Conservation (phyloP, 2,113 vertebrate species). For the Sorex araneus region DNA sequence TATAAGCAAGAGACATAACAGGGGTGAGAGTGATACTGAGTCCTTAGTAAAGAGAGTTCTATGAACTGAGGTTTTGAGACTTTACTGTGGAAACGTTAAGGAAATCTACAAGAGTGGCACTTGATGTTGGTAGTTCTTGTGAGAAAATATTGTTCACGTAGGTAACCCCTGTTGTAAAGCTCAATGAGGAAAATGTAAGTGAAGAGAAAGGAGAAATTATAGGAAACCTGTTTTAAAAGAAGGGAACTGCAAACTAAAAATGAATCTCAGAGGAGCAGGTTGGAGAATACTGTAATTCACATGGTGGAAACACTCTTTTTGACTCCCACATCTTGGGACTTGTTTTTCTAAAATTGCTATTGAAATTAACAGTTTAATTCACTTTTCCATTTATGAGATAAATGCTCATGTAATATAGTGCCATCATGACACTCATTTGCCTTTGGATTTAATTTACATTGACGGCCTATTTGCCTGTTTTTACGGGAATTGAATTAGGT, state of each 20-base stretch:
- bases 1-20: not conserved
- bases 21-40: rapidly evolving
- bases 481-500: constrained; percentile 83
- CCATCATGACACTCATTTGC: constrained; percentile 74
- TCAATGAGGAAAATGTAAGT: not conserved
- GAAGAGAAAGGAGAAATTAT: not conserved
- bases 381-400: constrained; percentile 77
- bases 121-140: not conserved
- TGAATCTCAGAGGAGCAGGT: not conserved
- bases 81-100: not conserved
- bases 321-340: constrained; percentile 16
- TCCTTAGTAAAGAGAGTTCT: not conserved
- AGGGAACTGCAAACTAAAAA: not conserved
- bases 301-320: constrained; percentile 48
- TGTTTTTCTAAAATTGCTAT: constrained; percentile 67
- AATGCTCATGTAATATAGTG: constrained; percentile 78
- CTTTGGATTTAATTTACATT: constrained; percentile 82
- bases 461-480: constrained; percentile 78
- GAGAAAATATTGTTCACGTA: not conserved
- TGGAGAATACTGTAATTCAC: constrained; percentile 44
- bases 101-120: not conserved
- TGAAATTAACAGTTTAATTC: constrained; percentile 82
- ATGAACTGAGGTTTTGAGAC: not conserved
- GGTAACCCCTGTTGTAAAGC: not conserved
- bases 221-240: not conserved